phyloP scores from a whole-genome alignment of 1,140 invertebrate genomes.

The Cecropterus lyciades region DNA sequence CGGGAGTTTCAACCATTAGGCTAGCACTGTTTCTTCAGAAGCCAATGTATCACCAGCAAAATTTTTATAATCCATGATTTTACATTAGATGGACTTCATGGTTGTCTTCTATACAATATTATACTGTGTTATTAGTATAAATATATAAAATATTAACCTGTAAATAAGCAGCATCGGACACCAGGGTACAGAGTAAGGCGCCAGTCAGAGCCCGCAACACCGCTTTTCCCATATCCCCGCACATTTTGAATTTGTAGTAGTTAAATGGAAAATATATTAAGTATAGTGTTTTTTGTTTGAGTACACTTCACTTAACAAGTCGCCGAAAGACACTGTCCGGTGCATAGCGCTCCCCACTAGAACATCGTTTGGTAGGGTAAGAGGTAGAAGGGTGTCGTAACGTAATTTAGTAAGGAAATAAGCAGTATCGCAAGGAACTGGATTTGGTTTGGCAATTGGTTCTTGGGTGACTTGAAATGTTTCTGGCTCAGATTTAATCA shows the following conservation, averaged over 20 bases:
- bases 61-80: too few species aligned
- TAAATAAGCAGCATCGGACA: conserved; percentile 75
- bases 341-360: conserved; percentile 20
- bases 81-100: too few species aligned
- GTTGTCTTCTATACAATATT: too few species aligned
- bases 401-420: conserved; percentile 33
- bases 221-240: conserved; percentile 77
- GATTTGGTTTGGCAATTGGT: conserved; percentile 25
- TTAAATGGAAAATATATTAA: neutral
- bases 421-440: conserved; percentile 30
- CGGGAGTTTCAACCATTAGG: too few species aligned
- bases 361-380: conserved; percentile 15
- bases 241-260: conserved; percentile 54
- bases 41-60: too few species aligned
- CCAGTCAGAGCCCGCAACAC: conserved; percentile 73
- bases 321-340: conserved; percentile 33
- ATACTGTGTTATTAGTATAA: too few species aligned
- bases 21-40: too few species aligned
- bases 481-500: neutral
- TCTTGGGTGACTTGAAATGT: neutral
- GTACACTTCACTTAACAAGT: conserved; percentile 37
- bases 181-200: conserved; percentile 70
- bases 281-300: conserved; percentile 9
- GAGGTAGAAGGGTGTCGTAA: conserved; percentile 29
- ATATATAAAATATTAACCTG: conserved; percentile 59